Evolutionary conservation across 2,888 invertebrate species (phyloP), one percentile per base, ranked within the genome.

Genomic region (Oxycera nigricornis): DNA sequence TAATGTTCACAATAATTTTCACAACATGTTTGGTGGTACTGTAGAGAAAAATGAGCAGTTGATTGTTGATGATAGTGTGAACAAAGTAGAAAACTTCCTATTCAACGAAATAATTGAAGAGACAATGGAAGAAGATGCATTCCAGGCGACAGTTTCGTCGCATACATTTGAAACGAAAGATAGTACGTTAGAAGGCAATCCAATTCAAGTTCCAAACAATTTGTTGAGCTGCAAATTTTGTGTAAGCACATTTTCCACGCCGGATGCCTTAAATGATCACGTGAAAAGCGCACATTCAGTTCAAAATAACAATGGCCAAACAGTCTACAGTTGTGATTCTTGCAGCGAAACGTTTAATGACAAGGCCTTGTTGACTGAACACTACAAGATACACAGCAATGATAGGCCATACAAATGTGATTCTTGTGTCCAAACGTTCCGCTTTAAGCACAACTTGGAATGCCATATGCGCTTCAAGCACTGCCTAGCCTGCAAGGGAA

Each of bases 391-490:
- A 22, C 70, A 70, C 55, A 31, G 11, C 2, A 52, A 2, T 3
- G 52, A 30, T 4, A 70, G 55, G 11, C 52, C 52, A 1, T 52
- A 39, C 22, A 6, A 17, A 55, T 70, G 70, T 55, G 70, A 30
- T 22, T n/a, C 14, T 4, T 70, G 70, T 20, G 14, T 9, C 4
- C 52, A 52, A 55, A 70, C 35, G 9, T 70, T 52, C 35, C 30
- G 31, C 7, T 70, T 30, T 20, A 30, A 30, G n/a, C 35, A 22
- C 22, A 70, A 52, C 35, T 31, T 70, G 3, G 24, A 31, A 14
- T 11, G 22, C 9, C 70, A 70, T 55, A 4, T 70, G 17, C 70
- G 52, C 6, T 65, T 65, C 24, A 65, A 65, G 14, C 65, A 65
- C 14, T 65, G 65, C 22, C 1, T 6, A 0, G 65, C 39, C 22